A percentile compares a stretch with the other conserved stretches of the same genome.
phyloP scores from a whole-genome alignment of 2,797 vertebrate species.

The Manis javanica region DNA sequence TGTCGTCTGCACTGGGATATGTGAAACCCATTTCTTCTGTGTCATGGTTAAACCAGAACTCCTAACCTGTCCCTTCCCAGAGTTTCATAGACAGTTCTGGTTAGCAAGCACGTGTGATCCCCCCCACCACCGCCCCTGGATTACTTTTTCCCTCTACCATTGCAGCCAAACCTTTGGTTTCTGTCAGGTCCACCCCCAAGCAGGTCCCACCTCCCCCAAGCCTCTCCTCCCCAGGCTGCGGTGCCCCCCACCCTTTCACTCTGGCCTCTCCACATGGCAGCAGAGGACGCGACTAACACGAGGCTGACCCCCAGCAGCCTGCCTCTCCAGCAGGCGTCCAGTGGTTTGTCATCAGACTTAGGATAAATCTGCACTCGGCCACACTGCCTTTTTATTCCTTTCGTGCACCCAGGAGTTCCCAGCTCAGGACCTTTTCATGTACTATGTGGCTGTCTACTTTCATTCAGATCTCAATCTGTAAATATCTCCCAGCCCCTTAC shows the following conservation, averaged over 20 bases:
- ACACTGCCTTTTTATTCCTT: background rate
- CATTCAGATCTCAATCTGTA: background rate
- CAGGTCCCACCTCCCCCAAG: background rate
- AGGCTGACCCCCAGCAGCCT: background rate
- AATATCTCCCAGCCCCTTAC: background rate
- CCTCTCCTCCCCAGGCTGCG: background rate
- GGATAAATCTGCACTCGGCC: background rate
- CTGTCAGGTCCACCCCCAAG: background rate
- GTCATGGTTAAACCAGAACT: background rate
- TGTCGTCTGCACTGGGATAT: fast-evolving
- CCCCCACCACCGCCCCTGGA: background rate
- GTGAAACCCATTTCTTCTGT: background rate
- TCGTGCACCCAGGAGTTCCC: background rate
- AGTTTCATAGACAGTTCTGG: background rate
- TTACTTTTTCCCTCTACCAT: background rate
- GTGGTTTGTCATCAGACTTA: background rate
- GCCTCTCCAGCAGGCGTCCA: background rate
- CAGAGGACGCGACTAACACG: background rate
- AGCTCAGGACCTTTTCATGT: background rate
- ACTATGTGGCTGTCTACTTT: background rate
- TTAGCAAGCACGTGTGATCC: background rate
- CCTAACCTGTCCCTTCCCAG: background rate
- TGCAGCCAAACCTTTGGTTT: background rate
- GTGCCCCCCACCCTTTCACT: no score
- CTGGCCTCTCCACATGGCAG: background rate